Conservation (phyloP, 2,113 vertebrate genomes). For the Prietella phreatophila region DNA sequence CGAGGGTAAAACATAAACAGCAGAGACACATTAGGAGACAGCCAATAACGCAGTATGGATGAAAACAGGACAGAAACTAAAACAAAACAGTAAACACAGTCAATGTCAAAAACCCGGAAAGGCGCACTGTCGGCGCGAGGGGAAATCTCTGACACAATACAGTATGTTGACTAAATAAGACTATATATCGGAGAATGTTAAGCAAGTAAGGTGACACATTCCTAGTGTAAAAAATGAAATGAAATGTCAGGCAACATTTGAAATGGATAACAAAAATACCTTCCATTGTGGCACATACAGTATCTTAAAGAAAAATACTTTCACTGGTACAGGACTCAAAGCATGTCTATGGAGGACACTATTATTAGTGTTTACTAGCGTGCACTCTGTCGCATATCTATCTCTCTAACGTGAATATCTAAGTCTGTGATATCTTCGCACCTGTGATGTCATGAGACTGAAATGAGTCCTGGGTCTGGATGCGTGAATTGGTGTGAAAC, state of each 20-base stretch:
- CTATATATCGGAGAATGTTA: not conserved
- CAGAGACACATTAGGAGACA: too few species aligned
- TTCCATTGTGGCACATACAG: not conserved
- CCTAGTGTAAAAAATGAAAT: not conserved
- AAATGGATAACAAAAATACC: not conserved
- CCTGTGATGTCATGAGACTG: not conserved
- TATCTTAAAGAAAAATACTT: not conserved
- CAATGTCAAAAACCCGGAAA: too few species aligned
- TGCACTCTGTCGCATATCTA: not conserved
- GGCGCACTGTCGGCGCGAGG: too few species aligned
- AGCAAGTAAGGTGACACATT: not conserved
- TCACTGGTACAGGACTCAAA: not conserved
- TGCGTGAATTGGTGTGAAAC: constrained; percentile 23
- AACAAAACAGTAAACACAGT: too few species aligned
- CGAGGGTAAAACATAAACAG: too few species aligned
- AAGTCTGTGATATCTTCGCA: not conserved
- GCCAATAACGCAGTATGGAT: too few species aligned
- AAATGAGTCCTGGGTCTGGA: constrained; percentile 3
- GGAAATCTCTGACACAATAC: too few species aligned
- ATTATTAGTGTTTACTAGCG: not conserved
- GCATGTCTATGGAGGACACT: not conserved
- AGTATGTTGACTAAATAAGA: not conserved
- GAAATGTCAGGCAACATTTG: not conserved
- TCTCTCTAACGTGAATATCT: not conserved
- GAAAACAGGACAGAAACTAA: too few species aligned